Conservation (phyloP, 1,140 invertebrate genomes). For the Sinella curviseta region DNA sequence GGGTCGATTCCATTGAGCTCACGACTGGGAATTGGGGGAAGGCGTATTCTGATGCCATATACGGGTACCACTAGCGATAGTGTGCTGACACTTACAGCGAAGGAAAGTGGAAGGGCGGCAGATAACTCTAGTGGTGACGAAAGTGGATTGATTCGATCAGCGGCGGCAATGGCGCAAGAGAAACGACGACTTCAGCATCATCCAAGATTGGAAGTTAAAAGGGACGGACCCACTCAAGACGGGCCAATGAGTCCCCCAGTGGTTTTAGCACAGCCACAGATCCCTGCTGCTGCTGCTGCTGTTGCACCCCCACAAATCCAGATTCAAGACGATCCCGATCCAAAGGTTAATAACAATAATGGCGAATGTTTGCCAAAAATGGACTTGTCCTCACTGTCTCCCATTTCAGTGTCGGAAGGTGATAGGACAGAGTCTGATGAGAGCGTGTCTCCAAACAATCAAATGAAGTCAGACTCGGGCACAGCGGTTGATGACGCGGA, state of each 20-base stretch:
- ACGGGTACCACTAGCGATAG: constrained; percentile 48
- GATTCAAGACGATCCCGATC: background rate
- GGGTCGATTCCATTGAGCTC: background rate
- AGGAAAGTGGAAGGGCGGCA: constrained; percentile 30
- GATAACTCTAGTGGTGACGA: constrained; percentile 29
- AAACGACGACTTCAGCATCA: constrained; percentile 5
- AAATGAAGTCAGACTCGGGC: background rate
- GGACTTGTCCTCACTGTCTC: background rate
- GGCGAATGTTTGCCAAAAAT: background rate
- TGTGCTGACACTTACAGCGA: constrained; percentile 39
- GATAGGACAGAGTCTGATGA: background rate
- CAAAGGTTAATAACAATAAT: background rate
- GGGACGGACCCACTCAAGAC: background rate
- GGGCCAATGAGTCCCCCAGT: background rate
- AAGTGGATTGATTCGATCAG: background rate
- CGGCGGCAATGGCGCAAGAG: background rate
- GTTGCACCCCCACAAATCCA: background rate
- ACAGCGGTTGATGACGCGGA: background rate
- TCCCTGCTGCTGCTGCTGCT: background rate
- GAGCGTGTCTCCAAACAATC: background rate
- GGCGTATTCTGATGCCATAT: constrained; percentile 48
- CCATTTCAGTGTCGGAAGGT: background rate
- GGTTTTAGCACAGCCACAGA: background rate
- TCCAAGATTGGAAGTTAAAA: background rate
- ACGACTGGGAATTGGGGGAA: constrained; percentile 9